phyloP scores from a whole-genome alignment of 2,797 vertebrate species.

The Podarcis siculus region DNA sequence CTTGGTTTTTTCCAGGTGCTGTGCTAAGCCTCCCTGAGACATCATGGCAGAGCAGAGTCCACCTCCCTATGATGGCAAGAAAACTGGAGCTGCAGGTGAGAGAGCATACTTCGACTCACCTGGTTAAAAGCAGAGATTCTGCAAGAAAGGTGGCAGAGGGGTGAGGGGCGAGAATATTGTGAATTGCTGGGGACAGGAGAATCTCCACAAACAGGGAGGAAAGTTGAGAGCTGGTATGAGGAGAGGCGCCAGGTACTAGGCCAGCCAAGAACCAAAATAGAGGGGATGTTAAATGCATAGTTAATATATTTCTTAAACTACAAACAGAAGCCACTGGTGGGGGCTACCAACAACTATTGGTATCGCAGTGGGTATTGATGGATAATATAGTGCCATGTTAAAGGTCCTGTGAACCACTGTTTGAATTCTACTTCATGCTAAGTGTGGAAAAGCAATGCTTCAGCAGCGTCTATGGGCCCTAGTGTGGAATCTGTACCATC shows the following conservation, averaged over 20 bases:
- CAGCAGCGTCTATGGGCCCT: background rate
- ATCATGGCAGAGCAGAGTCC: slow-evolving; percentile 84
- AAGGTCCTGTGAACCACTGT: background rate
- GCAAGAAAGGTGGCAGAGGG: slow-evolving; percentile 56
- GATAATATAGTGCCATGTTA: background rate
- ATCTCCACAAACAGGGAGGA: slow-evolving; percentile 67
- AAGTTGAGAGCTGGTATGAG: slow-evolving; percentile 39
- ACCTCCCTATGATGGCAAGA: slow-evolving; percentile 85
- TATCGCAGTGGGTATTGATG: background rate
- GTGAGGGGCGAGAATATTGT: background rate
- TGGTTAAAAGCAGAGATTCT: slow-evolving; percentile 60
- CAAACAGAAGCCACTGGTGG: background rate
- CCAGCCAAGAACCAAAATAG: background rate
- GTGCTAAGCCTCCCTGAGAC: slow-evolving; percentile 9
- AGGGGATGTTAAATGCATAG: background rate
- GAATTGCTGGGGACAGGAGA: slow-evolving; percentile 62
- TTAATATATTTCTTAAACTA: background rate
- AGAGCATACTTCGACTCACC: slow-evolving; percentile 49
- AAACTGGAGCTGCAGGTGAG: slow-evolving; percentile 66
- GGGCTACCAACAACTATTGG: background rate
- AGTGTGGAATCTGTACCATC: background rate
- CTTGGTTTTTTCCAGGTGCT: slow-evolving; percentile 50
- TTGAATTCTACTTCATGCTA: background rate
- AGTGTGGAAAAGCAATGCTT: background rate
- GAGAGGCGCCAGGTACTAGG: background rate